Percentiles rank a stretch among this genome's conserved stretches.
These are phyloP conservation scores for Isaurus tuberculatus DNA, from an alignment of 92 coral and sea anemone genomes.

Conservation along the genomic window DNA sequence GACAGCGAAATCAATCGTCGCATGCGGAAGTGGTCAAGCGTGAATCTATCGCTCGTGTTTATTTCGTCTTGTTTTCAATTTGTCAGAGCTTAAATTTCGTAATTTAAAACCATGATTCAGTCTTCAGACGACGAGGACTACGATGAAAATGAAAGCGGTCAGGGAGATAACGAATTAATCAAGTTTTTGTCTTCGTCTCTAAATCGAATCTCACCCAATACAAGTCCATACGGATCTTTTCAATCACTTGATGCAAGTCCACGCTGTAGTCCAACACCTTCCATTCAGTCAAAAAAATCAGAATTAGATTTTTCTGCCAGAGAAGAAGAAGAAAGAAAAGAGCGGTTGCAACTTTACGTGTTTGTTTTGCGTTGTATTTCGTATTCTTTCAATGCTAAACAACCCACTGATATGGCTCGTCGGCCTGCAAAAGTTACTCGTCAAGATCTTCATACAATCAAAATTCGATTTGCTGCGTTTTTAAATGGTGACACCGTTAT, in stretches of 20 bases:
- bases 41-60: neutral
- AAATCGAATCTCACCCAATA: slow-evolving; percentile 54
- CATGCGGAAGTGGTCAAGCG: slow-evolving; percentile 34
- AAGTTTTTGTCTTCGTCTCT: neutral
- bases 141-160: slow-evolving; percentile 9
- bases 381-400: slow-evolving; percentile 93
- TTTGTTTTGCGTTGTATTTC: slow-evolving; percentile 93
- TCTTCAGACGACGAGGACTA: slow-evolving; percentile 40
- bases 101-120: slow-evolving; percentile 10
- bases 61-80: neutral
- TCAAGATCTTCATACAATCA: slow-evolving; percentile 80
- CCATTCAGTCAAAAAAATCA: slow-evolving; percentile 69
- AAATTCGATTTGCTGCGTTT: slow-evolving; percentile 82
- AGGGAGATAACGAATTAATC: slow-evolving; percentile 26
- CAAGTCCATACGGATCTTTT: slow-evolving; percentile 68
- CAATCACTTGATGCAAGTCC: slow-evolving; percentile 61
- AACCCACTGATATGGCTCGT: slow-evolving; percentile 92
- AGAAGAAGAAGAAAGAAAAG: slow-evolving; percentile 90
- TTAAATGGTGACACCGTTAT: slow-evolving; percentile 85
- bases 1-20: slow-evolving; percentile 25
- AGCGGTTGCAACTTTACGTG: slow-evolving; percentile 84
- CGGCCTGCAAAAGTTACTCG: slow-evolving; percentile 87
- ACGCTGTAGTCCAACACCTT: slow-evolving; percentile 81
- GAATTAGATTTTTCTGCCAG: slow-evolving; percentile 53
- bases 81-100: neutral